Conservation (phyloP, 2,888 invertebrate genomes). For the Synanthedon vespiformis region DNA sequence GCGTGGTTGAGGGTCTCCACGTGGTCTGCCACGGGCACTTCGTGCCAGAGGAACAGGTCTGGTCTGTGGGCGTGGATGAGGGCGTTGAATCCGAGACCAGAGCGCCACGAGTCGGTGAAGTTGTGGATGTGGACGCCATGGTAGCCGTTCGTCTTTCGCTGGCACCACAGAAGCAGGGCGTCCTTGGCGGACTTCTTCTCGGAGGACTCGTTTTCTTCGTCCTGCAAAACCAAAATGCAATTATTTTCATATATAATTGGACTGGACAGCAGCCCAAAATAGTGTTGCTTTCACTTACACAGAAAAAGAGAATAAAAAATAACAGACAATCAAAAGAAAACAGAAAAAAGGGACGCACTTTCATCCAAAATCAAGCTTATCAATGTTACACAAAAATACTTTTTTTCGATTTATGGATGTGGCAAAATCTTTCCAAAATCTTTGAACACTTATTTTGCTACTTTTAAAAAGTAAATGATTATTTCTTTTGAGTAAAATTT, state of each 20-base stretch:
- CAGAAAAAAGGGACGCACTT: too few species aligned
- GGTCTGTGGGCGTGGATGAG: slow-evolving; percentile 98
- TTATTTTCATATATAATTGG: too few species aligned
- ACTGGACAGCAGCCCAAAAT: background rate
- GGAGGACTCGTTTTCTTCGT: slow-evolving; percentile 95
- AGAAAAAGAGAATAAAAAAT: too few species aligned
- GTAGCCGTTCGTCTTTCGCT: slow-evolving; percentile 97
- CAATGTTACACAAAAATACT: too few species aligned
- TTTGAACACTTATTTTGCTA: too few species aligned
- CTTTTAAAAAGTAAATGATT: too few species aligned
- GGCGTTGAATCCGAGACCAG: slow-evolving; percentile 97
- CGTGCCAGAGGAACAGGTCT: slow-evolving; percentile 90
- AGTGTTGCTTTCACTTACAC: too few species aligned
- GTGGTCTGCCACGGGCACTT: slow-evolving; percentile 83
- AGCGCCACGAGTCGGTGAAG: slow-evolving; percentile 95
- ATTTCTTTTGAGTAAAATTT: too few species aligned
- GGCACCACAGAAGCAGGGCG: slow-evolving; percentile 97
- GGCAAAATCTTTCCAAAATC: too few species aligned
- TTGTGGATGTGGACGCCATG: slow-evolving; percentile 89
- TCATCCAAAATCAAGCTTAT: too few species aligned
- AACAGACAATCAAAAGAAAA: background rate
- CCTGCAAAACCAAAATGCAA: slow-evolving; percentile 68
- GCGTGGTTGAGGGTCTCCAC: slow-evolving; percentile 98
- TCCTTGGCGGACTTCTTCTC: slow-evolving; percentile 99
- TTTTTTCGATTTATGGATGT: too few species aligned